These are phyloP conservation scores for Tortricodes alternella DNA, from an alignment of 2,888 invertebrate species.

Conservation along the genomic window DNA sequence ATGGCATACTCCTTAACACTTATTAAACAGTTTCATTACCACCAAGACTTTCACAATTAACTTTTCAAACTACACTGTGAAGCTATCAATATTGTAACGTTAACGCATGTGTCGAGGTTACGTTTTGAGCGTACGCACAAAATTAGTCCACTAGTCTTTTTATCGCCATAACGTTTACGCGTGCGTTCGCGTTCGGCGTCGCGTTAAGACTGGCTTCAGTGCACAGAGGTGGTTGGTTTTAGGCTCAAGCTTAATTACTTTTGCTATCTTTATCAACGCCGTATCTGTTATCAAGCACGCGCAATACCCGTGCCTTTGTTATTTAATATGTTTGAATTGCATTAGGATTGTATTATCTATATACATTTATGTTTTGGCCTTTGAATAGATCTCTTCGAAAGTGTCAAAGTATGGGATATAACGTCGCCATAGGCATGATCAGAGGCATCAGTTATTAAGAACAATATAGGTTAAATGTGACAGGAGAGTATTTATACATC, in stretches of 20 bases:
- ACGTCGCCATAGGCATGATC: too few species aligned
- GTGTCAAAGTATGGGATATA: background rate
- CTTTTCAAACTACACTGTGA: background rate
- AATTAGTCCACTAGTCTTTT: background rate
- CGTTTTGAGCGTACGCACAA: conserved; percentile 1
- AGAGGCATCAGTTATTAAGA: too few species aligned
- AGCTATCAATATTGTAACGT: too few species aligned
- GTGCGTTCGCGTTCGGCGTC: background rate
- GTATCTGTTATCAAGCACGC: conserved; percentile 26
- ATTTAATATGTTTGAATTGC: conserved; percentile 11
- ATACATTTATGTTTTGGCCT: background rate
- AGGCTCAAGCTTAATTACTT: conserved; percentile 15
- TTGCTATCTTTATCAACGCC: conserved; percentile 12
- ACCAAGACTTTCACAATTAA: conserved; percentile 5
- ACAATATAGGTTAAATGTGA: too few species aligned
- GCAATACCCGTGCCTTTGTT: conserved; percentile 19
- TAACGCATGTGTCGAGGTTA: conserved; percentile 30
- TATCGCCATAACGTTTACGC: background rate
- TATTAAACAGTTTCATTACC: conserved; percentile 25
- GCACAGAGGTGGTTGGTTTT: background rate
- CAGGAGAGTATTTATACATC: too few species aligned
- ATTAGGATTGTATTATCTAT: conserved; percentile 5
- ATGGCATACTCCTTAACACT: conserved; percentile 52
- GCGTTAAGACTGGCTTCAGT: background rate
- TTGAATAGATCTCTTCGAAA: background rate